Evolutionary conservation across 2,113 vertebrate genomes (phyloP).

Genomic region (Silurus asotus): DNA sequence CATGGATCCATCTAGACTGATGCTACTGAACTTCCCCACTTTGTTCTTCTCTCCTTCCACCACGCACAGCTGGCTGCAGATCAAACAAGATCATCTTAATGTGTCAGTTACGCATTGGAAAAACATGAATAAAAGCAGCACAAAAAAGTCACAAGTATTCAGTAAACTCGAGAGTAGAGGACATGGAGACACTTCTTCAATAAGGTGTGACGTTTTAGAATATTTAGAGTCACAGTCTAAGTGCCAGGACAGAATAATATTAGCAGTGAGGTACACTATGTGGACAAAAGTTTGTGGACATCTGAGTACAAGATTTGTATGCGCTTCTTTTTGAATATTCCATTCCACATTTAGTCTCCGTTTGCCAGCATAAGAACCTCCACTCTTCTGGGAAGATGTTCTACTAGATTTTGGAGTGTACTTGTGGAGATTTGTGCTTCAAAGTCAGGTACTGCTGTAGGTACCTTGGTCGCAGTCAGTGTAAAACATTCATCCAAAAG

Average conservation of each 20-base stretch:
- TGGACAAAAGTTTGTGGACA: too few species aligned
- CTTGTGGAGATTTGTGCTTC: too few species aligned
- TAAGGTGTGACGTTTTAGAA: neutral
- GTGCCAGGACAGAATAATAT: neutral
- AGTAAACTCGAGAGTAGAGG: neutral
- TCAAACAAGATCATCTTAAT: constrained; percentile 9
- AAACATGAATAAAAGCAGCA: neutral
- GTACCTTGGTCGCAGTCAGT: too few species aligned
- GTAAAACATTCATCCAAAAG: too few species aligned
- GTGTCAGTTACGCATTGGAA: neutral
- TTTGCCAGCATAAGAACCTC: too few species aligned
- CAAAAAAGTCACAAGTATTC: neutral
- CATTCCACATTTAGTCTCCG: too few species aligned
- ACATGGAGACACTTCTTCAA: neutral
- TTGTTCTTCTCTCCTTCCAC: constrained; percentile 62
- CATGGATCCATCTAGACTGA: constrained; percentile 75
- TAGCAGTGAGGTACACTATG: neutral
- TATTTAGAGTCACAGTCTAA: neutral
- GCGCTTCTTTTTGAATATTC: too few species aligned
- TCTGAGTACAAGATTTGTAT: too few species aligned
- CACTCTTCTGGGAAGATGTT: too few species aligned
- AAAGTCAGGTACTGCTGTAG: too few species aligned
- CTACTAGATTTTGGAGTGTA: too few species aligned
- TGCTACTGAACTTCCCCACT: constrained; percentile 74
- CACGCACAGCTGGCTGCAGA: constrained; percentile 64